Evolutionary conservation across 64 coral and sea anemone species (phyloP).

Genomic region (Actinia equina): DNA sequence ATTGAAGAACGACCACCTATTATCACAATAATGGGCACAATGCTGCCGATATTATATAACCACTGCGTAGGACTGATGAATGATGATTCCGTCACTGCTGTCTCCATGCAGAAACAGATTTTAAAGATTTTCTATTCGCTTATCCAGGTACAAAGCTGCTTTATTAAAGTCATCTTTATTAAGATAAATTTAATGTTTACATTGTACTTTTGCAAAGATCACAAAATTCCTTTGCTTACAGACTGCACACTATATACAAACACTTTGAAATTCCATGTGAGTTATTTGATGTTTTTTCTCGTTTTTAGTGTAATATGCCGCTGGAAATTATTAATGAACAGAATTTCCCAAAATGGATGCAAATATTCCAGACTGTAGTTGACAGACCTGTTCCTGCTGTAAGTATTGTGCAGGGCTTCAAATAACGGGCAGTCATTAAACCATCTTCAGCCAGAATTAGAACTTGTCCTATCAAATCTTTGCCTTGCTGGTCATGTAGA

Average conservation of each 20-base stretch:
- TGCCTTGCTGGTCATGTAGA: too few relatives aligned
- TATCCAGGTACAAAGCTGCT: conserved; percentile 89
- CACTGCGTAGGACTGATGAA: conserved; percentile 60
- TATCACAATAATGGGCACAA: conserved; percentile 64
- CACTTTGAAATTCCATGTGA: too few relatives aligned
- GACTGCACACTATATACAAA: too few relatives aligned
- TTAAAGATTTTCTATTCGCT: conserved; percentile 91
- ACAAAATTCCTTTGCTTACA: too few relatives aligned
- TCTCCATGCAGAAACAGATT: conserved; percentile 86
- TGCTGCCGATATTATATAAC: conserved; percentile 70
- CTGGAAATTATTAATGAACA: conserved; percentile 72
- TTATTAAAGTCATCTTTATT: too few relatives aligned
- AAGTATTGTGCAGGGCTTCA: conserved; percentile 2
- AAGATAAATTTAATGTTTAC: too few relatives aligned
- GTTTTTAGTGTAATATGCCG: conserved; percentile 75
- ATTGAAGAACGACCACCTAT: conserved; percentile 74
- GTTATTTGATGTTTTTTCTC: too few relatives aligned
- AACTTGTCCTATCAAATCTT: too few relatives aligned
- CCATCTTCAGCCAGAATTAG: too few relatives aligned
- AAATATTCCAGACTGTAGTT: conserved; percentile 70
- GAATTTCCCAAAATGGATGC: conserved; percentile 89
- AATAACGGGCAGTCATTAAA: too few relatives aligned
- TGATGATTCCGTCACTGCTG: conserved; percentile 55
- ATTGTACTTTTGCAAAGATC: too few relatives aligned
- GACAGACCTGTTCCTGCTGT: conserved; percentile 71